Conservation (phyloP, 2,888 invertebrate genomes). For the Trichacis sp. region DNA sequence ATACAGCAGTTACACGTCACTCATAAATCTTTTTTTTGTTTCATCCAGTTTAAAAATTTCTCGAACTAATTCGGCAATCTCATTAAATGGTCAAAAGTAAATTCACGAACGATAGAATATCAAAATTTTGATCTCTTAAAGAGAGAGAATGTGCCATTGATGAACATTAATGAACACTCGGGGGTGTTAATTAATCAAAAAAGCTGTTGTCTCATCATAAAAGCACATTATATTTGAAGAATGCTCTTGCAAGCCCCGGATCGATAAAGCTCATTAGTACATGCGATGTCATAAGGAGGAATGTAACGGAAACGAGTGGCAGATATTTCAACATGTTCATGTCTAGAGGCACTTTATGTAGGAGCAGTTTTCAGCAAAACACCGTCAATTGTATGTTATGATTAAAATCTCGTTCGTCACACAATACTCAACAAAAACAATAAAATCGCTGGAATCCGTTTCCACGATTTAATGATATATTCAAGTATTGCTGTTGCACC, state of each 20-base stretch:
- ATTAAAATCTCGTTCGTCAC: not conserved
- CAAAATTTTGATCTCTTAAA: too few species aligned
- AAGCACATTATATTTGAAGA: slow-evolving; percentile 11
- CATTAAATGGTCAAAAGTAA: too few species aligned
- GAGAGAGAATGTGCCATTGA: not conserved
- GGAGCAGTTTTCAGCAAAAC: not conserved
- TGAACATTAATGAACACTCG: slow-evolving; percentile 8
- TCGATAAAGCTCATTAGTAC: slow-evolving; percentile 29
- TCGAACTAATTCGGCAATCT: too few species aligned
- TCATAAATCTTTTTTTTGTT: too few species aligned
- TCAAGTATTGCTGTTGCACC: too few species aligned
- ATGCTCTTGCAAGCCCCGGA: slow-evolving; percentile 10
- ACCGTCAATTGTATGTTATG: not conserved
- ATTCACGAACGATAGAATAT: too few species aligned
- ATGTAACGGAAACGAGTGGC: not conserved
- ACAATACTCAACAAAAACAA: not conserved
- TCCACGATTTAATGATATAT: not conserved
- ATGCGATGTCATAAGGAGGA: slow-evolving; percentile 19
- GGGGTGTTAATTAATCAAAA: slow-evolving; percentile 11
- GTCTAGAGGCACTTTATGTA: not conserved
- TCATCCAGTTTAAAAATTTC: too few species aligned
- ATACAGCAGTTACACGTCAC: too few species aligned
- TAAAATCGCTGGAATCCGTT: not conserved
- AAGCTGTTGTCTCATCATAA: slow-evolving; percentile 1
- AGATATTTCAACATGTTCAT: not conserved